Evolutionary conservation across 2,797 vertebrate species (phyloP).

Genomic region (Paguma larvata): DNA sequence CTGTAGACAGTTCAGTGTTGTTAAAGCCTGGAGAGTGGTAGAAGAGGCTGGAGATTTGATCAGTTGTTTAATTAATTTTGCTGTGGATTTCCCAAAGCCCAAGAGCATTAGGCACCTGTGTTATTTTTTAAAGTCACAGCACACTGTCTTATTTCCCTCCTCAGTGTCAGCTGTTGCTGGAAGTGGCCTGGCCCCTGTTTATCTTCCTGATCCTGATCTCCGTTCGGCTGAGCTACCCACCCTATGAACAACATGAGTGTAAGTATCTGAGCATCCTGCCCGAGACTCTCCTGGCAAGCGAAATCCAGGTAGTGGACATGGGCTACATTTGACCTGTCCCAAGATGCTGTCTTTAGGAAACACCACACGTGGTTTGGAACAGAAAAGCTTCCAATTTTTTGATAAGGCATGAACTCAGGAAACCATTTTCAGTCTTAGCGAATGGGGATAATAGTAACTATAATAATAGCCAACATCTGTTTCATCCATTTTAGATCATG

Average conservation of each 20-base stretch:
- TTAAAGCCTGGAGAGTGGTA: not conserved
- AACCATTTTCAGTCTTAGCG: slow-evolving; percentile 20
- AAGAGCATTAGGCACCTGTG: not conserved
- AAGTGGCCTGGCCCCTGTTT: slow-evolving; percentile 97
- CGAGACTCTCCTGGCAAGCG: not conserved
- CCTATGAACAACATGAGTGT: slow-evolving; percentile 99
- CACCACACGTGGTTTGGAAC: not conserved
- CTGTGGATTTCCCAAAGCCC: not conserved
- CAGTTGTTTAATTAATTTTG: not conserved
- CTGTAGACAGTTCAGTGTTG: not conserved
- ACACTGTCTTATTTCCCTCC: slow-evolving; percentile 78
- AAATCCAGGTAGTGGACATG: not conserved
- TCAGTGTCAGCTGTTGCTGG: slow-evolving; percentile 96
- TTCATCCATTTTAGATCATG: slow-evolving; percentile 42
- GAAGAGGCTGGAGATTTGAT: not conserved
- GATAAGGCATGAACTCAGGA: slow-evolving; percentile 19
- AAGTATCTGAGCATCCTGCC: slow-evolving; percentile 87
- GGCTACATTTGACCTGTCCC: not conserved
- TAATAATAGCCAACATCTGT: slow-evolving; percentile 43
- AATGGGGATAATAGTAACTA: slow-evolving; percentile 10
- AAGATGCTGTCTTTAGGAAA: slow-evolving; percentile 8
- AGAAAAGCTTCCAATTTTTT: slow-evolving; percentile 13
- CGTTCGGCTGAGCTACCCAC: slow-evolving; percentile 96
- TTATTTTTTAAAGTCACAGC: slow-evolving; percentile 45
- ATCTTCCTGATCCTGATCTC: slow-evolving; percentile 99